A percentile compares a stretch with the other conserved stretches of the same genome.
These are phyloP conservation scores for Plemyria rubiginata DNA, from an alignment of 2,888 invertebrate genomes.

Conservation along the genomic window DNA sequence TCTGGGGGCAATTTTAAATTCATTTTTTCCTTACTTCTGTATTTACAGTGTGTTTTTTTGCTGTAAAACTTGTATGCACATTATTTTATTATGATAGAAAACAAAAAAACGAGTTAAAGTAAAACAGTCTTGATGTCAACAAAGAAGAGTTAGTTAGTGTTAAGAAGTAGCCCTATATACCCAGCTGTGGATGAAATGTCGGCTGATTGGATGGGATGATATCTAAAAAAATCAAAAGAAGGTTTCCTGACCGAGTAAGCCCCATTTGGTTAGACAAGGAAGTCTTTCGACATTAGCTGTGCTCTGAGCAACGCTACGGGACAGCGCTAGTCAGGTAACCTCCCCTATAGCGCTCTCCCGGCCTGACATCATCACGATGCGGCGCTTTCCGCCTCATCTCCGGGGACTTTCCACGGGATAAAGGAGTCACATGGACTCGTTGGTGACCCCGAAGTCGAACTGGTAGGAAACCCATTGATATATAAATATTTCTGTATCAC, in stretches of 20 bases:
- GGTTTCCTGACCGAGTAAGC: slow-evolving; percentile 80
- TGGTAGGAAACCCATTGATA: slow-evolving; percentile 65
- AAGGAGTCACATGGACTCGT: slow-evolving; percentile 66
- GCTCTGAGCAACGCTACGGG: slow-evolving; percentile 81
- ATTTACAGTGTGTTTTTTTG: background rate
- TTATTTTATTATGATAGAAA: too few relatives aligned
- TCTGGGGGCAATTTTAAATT: slow-evolving; percentile 77
- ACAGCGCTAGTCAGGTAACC: slow-evolving; percentile 64
- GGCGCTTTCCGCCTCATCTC: slow-evolving; percentile 81
- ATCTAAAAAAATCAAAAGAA: slow-evolving; percentile 20
- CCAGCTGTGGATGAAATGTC: too few relatives aligned
- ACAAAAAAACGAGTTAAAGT: too few relatives aligned
- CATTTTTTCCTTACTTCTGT: slow-evolving; percentile 11
- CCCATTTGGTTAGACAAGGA: slow-evolving; percentile 76
- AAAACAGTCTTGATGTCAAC: background rate
- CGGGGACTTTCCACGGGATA: slow-evolving; percentile 85
- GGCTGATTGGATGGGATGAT: too few relatives aligned
- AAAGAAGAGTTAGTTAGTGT: too few relatives aligned
- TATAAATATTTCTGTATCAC: background rate
- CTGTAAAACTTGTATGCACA: background rate
- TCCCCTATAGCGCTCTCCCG: slow-evolving; percentile 66
- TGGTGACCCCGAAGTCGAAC: slow-evolving; percentile 79
- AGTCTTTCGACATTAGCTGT: slow-evolving; percentile 74
- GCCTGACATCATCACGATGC: slow-evolving; percentile 66
- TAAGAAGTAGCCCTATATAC: too few relatives aligned